phyloP scores from a whole-genome alignment of 2,797 vertebrate genomes.

The Tragelaphus oryx region DNA sequence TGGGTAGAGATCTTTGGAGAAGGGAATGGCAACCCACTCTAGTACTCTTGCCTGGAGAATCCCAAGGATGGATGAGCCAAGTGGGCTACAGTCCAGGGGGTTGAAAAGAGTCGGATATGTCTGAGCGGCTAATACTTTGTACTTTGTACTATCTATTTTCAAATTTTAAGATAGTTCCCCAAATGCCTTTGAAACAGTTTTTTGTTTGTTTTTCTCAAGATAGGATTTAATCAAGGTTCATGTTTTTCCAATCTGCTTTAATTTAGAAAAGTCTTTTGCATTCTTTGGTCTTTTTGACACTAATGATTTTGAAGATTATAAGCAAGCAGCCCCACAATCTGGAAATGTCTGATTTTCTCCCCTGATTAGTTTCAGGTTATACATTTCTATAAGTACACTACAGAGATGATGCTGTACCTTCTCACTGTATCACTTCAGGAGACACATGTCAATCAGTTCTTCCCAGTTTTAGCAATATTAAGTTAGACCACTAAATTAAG shows the following conservation, averaged over 20 bases:
- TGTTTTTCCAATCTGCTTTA: neutral
- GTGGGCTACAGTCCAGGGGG: neutral
- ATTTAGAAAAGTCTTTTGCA: neutral
- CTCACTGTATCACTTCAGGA: neutral
- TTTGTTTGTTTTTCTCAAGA: neutral
- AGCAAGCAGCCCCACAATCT: neutral
- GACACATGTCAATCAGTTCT: neutral
- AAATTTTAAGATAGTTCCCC: neutral
- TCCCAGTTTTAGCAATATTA: neutral
- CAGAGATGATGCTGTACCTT: neutral
- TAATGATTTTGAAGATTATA: constrained; percentile 18
- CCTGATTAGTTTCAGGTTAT: neutral
- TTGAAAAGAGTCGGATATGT: neutral
- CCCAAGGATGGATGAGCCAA: neutral
- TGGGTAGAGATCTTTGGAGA: neutral
- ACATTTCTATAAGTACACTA: neutral
- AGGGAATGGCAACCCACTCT: neutral
- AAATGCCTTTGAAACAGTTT: neutral
- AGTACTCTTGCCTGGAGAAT: neutral
- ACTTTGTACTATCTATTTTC: neutral
- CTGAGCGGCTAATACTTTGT: neutral
- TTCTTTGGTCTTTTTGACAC: neutral
- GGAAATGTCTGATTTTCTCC: neutral
- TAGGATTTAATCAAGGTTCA: neutral
- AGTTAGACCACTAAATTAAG: neutral